Base-by-base conservation (phyloP, 2,797 vertebrate species). In the Myotis myotis region DNA sequence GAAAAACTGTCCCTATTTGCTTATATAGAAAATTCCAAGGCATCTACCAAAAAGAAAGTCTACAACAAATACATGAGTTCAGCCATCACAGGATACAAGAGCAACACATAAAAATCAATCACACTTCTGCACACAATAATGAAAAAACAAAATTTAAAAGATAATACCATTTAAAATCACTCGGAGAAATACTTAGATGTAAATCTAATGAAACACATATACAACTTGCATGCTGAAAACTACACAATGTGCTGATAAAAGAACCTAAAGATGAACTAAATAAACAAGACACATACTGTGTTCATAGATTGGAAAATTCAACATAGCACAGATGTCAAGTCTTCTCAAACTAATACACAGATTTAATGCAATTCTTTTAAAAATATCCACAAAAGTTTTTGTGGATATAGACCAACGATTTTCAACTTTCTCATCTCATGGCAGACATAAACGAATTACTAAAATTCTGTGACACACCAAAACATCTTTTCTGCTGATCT, bases 91-190 rank as follows among this genome's bases (percentile, higher is more conserved):
- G 9, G 25, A 75, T 57, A 62, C 2, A 81, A 85, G 41, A 17
- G 57, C 28, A 88, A 91, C 20, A 44, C 19, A 93, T n/a, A 85
- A 84, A 51, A 70, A 51, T 55, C 12, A 53, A 70, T 51, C 28
- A 17, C 8, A n/a, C 11, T 64, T 96, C 5, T 71, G 28, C 6
- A 91, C 11, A 76, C n/a, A 83, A 70, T 30, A 57, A 88, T 23
- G 11, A 91, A 41, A 92, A 72, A 64, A 2, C 23, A 64, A 85
- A 81, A 86, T 76, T 72, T 70, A 84, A 89, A 83, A 91, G 28
- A 41, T 16, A 91, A 55, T 51, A 17, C 10, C 15, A 84, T 8
- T 57, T 86, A 44, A 0, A 80, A 49, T 71, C 30, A 85, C 9
- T 80, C 44, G 55, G 74, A 89, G 33, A 80, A 85, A 84, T n/a